Evolutionary conservation across 2,888 invertebrate genomes (phyloP).

Genomic region (Drosophila engyochracea): DNA sequence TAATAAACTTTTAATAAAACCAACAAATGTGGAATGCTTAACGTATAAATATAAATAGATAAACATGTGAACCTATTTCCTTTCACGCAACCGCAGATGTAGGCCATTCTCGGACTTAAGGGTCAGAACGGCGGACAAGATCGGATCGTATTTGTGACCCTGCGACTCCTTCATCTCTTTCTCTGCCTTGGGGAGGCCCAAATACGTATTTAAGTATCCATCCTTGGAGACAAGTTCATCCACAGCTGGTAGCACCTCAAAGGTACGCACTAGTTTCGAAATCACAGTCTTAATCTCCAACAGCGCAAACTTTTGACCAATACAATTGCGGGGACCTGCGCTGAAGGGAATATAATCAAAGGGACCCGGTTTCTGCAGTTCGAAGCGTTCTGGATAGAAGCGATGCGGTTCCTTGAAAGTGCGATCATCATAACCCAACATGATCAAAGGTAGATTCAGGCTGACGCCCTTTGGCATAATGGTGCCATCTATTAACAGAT

Average conservation of each 20-base stretch:
- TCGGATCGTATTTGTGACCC: slow-evolving; percentile 83
- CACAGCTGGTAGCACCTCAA: slow-evolving; percentile 83
- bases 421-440: slow-evolving; percentile 79
- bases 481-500: slow-evolving; percentile 77
- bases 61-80: slow-evolving; percentile 43
- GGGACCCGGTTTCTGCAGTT: slow-evolving; percentile 83
- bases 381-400: slow-evolving; percentile 87
- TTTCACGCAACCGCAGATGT: slow-evolving; percentile 83
- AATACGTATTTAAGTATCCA: slow-evolving; percentile 64
- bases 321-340: slow-evolving; percentile 89
- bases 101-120: slow-evolving; percentile 86
- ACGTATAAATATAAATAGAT: not conserved
- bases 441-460: slow-evolving; percentile 71
- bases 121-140: slow-evolving; percentile 85
- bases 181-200: slow-evolving; percentile 57
- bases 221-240: slow-evolving; percentile 76
- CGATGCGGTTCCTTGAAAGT: slow-evolving; percentile 80
- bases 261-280: slow-evolving; percentile 86
- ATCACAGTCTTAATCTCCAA: slow-evolving; percentile 87
- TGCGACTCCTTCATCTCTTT: slow-evolving; percentile 34
- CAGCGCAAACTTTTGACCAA: slow-evolving; percentile 86
- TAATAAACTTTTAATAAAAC: slow-evolving; percentile 2
- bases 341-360: slow-evolving; percentile 88
- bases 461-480: slow-evolving; percentile 73
- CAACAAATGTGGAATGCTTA: not conserved